A percentile compares a stretch with the other conserved stretches of the same genome.
These are phyloP conservation scores for Drosophila buzzatii DNA, from an alignment of 2,888 invertebrate species.

Conservation along the genomic window DNA sequence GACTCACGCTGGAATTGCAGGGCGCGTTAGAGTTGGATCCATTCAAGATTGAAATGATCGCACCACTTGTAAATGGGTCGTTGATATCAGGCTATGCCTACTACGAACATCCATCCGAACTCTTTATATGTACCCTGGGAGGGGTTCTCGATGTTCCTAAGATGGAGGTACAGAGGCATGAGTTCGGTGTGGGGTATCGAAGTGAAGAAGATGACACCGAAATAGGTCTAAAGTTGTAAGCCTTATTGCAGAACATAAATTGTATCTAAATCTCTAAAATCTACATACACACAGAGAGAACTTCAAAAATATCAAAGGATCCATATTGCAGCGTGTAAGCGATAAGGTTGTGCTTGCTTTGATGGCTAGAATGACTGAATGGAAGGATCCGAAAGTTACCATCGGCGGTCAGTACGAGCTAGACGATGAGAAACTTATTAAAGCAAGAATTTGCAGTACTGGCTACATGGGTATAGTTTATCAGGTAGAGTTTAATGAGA, in stretches of 20 bases:
- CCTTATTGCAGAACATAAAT: neutral
- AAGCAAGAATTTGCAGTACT: constrained; percentile 1
- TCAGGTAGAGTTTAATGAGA: neutral
- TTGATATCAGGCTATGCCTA: neutral
- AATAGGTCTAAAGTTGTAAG: neutral
- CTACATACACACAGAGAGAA: neutral
- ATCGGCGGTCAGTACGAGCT: neutral
- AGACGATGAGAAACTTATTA: neutral
- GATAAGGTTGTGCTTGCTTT: neutral
- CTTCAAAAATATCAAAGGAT: neutral
- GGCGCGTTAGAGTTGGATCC: neutral
- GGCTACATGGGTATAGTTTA: neutral
- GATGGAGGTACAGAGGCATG: neutral
- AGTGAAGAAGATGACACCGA: neutral
- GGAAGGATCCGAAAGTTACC: neutral
- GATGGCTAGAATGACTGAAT: neutral
- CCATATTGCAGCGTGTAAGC: neutral
- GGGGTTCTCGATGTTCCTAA: neutral
- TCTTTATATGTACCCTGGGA: neutral
- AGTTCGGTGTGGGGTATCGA: neutral
- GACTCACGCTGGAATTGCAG: neutral
- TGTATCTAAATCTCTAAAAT: neutral
- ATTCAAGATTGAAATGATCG: neutral
- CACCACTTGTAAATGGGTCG: neutral
- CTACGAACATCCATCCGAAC: neutral